A percentile compares a stretch with the other conserved stretches of the same genome.
These are phyloP conservation scores for Frieseomelitta varia DNA, from an alignment of 1,140 invertebrate species.

Conservation along the genomic window DNA sequence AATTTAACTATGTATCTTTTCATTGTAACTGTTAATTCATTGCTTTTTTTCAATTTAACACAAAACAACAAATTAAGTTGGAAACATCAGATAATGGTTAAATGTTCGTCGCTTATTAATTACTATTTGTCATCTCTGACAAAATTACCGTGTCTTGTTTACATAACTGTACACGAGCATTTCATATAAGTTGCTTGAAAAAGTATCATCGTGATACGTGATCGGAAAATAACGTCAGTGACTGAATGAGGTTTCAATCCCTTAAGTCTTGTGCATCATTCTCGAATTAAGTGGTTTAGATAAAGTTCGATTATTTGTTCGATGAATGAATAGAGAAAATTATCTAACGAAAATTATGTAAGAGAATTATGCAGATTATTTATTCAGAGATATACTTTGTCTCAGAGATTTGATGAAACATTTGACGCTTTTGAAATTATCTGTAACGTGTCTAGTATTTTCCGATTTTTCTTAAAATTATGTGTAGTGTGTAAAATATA, in stretches of 20 bases:
- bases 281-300: too few species aligned
- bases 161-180: neutral
- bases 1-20: too few species aligned
- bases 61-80: too few species aligned
- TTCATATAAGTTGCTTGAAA: slow-evolving; percentile 5
- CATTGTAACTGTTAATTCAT: too few species aligned
- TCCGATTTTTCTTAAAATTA: neutral
- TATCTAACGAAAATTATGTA: neutral
- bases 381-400: neutral
- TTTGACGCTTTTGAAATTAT: neutral
- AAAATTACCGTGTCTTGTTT: slow-evolving; percentile 3
- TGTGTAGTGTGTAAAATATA: neutral
- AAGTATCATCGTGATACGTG: neutral
- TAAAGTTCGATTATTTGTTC: neutral
- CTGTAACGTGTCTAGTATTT: neutral
- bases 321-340: neutral
- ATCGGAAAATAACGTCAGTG: neutral
- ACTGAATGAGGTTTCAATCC: neutral
- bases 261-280: neutral
- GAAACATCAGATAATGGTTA: neutral
- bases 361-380: neutral
- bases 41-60: too few species aligned
- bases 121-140: slow-evolving; percentile 1
- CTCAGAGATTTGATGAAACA: neutral
- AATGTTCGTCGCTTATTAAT: neutral